A percentile compares a stretch with the other conserved stretches of the same genome.
phyloP scores from a whole-genome alignment of 2,797 vertebrate species.

The Halcyon leucocephala region DNA sequence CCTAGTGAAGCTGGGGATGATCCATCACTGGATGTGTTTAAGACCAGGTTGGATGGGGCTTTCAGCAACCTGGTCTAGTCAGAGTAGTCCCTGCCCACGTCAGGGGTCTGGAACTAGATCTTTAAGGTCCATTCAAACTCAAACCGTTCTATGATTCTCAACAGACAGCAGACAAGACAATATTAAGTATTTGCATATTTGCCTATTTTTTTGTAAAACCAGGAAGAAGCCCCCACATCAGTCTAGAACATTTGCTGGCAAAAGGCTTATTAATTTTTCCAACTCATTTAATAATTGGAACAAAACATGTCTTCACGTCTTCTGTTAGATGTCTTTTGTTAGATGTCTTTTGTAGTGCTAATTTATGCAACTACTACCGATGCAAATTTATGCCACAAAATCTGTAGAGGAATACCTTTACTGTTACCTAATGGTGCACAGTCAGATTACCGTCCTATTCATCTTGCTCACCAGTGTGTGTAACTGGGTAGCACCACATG shows the following conservation, averaged over 20 bases:
- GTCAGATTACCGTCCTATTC: background rate
- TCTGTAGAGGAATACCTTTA: background rate
- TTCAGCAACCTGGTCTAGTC: too few relatives aligned
- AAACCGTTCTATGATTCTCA: too few relatives aligned
- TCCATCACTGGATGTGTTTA: too few relatives aligned
- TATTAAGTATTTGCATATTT: background rate
- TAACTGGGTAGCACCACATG: rapidly evolving
- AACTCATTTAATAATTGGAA: background rate
- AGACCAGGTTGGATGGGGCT: too few relatives aligned
- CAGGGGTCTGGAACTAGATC: too few relatives aligned
- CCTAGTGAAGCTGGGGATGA: too few relatives aligned
- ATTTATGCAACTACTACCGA: background rate
- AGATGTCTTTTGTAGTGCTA: background rate
- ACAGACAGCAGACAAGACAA: background rate
- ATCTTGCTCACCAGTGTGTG: background rate
- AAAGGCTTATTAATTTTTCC: background rate
- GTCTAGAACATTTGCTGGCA: background rate
- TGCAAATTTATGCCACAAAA: background rate
- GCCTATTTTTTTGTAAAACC: background rate
- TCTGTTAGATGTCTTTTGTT: background rate
- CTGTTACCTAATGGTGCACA: background rate
- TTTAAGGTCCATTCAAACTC: too few relatives aligned
- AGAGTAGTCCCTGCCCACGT: too few relatives aligned
- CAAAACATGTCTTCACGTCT: background rate
- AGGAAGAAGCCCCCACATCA: rapidly evolving